Evolutionary conservation across 1,140 invertebrate genomes (phyloP), one percentile per base, ranked within the genome.

Genomic region (Trichogramma pretiosum): DNA sequence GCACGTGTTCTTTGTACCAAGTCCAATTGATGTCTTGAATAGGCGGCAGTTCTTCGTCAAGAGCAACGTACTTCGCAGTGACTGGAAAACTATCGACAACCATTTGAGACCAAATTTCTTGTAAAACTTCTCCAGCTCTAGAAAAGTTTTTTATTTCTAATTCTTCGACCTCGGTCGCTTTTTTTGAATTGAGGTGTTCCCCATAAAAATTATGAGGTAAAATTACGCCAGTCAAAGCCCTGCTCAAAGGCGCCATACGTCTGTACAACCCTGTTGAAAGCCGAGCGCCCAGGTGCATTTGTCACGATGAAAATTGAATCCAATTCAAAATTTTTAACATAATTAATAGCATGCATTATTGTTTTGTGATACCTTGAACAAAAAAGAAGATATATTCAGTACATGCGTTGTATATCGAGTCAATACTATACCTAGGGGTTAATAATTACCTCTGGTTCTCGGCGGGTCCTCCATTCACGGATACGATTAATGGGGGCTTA

Each of bases 271-370:
- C 55, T 32, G 26, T 63, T 61, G 55, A 63, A 48, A 62, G 52
- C 54, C 52, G 60, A 67, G 32, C 53, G 35, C 30, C 48, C 53
- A 5, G 48, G 46, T 19, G 48, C 69, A 65, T 73, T 67, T n/a
- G 65, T 70, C 13, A 55, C 60, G 44, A 72, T 58, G 52, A 67
- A 72, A 37, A 71, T 22, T 28, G 62, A 65, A 54, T 74, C 71
- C 30, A 73, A 53, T 59, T 73, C 56, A 43, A 56, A 48, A 37
- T 58, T 48, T 35, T 54, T 48, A 57, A 72, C 72, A 52, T 65
- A 56, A 14, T 59, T 10, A 52, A 68, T 59, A 23, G 60, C 67
- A 38, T 50, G 22, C n/a, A n/a, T n/a, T n/a, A n/a, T n/a, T n/a
- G n/a, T n/a, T n/a, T n/a, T n/a, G n/a, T n/a, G n/a, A n/a, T n/a